Base-by-base conservation (phyloP, 2,797 vertebrate genomes). In the Channallabes apus region DNA sequence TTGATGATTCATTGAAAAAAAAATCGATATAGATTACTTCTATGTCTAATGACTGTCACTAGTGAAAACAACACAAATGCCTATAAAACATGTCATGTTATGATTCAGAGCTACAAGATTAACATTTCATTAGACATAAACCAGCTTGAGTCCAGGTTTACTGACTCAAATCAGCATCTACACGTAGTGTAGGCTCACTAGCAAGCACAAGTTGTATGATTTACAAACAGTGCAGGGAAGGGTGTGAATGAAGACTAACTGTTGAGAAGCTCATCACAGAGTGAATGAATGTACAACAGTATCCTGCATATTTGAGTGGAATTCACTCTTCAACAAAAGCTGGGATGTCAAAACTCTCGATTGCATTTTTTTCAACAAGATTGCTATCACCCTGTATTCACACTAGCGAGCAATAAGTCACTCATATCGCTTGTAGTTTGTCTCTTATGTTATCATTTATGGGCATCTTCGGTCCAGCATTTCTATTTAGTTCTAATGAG, bases 151-250 rank as follows among this genome's bases (percentile, higher is more conserved):
- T 75, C 38, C 69, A 80, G 17, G 77, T 75, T 82, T 81, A 84
- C 56, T 56, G 82, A 69, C 51, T 56, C 81, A 83, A 75, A 78
- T 82, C 71, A 83, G 84, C 84, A 87, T 68, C 24, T 64, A 67
- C 38, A 81, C 82, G 18, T 68, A 76, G 46, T 11, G 67, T 86
- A 84, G 56, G 20, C 72, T 84, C 38, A 64, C 29, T 65, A 73
- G 81, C 75, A 88, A 86, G 88, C 87, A 88, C 90, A 89, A 87
- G 29, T 84, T 75, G 82, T 79, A 59, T 83, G 82, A 86, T 82
- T 86, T 80, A 84, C 62, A 81, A 86, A 86, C 77, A 82, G 84
- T 82, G 77, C 86, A 86, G 83, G 84, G 84, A 83, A 59, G 61
- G 38, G 83, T 80, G 77, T 90, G 83, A 84, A 73, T n/a, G 80